These are phyloP conservation scores for Anarrhichthys ocellatus DNA, from an alignment of 2,113 vertebrate species.

Conservation along the genomic window DNA sequence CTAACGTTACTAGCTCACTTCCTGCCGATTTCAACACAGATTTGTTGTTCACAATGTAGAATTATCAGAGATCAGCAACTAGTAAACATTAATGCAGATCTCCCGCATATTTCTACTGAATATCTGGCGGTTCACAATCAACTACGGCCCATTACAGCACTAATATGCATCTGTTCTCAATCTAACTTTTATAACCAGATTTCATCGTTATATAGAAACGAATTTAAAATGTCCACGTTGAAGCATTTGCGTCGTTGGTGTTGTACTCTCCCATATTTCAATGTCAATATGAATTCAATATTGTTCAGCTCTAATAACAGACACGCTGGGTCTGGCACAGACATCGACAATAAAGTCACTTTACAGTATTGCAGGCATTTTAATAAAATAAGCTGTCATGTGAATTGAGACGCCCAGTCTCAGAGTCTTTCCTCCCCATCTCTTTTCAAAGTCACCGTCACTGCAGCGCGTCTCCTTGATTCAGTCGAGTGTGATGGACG, in stretches of 20 bases:
- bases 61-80: neutral
- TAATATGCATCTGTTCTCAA: neutral
- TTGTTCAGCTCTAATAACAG: constrained; percentile 3
- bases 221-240: neutral
- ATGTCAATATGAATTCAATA: constrained; percentile 35
- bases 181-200: neutral
- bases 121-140: too few species aligned
- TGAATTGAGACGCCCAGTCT: constrained; percentile 18
- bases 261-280: constrained; percentile 14
- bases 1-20: neutral
- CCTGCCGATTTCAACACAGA: neutral
- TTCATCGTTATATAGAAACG: neutral
- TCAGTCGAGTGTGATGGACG: constrained; percentile 59
- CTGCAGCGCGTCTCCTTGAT: constrained; percentile 41
- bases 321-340: neutral
- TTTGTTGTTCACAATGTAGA: neutral
- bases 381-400: constrained; percentile 12
- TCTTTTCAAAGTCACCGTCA: constrained; percentile 48
- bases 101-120: neutral
- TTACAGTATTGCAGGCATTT: constrained; percentile 12
- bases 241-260: neutral
- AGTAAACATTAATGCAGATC: neutral
- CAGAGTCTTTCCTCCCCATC: constrained; percentile 14
- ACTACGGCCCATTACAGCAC: too few species aligned
- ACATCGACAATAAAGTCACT: constrained; percentile 34